phyloP scores from a whole-genome alignment of 2,113 vertebrate species.

The Meleagris gallopavo region DNA sequence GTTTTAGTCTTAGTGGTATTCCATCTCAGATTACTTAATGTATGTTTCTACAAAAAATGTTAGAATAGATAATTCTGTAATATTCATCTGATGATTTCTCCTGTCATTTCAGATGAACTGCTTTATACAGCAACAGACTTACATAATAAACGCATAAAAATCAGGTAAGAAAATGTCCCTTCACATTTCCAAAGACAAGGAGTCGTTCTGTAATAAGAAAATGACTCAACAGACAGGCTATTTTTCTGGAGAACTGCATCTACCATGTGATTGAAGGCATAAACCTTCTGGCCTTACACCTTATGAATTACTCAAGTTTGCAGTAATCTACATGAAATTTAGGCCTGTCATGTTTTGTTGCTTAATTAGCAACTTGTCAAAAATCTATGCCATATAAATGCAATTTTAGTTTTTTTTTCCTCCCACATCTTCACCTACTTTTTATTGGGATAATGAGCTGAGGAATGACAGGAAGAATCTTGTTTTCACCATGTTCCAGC shows the following conservation, averaged over 20 bases:
- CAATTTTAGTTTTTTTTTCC: background rate
- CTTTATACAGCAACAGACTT: background rate
- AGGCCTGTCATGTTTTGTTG: background rate
- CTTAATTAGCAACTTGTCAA: slow-evolving; percentile 49
- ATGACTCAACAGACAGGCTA: background rate
- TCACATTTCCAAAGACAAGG: background rate
- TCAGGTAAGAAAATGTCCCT: background rate
- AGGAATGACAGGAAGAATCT: slow-evolving; percentile 91
- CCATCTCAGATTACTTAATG: background rate
- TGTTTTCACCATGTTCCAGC: slow-evolving; percentile 91
- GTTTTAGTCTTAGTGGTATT: background rate
- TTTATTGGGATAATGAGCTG: slow-evolving; percentile 94
- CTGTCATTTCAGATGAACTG: background rate
- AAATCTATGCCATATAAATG: background rate
- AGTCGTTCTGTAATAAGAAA: background rate
- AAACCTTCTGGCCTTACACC: background rate
- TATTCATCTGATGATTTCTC: background rate
- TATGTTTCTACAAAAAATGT: background rate
- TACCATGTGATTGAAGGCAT: background rate
- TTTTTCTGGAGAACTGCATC: background rate
- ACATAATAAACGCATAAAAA: background rate
- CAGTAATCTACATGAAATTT: background rate
- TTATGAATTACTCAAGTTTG: background rate
- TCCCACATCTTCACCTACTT: slow-evolving; percentile 81
- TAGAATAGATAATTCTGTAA: background rate